Percentiles rank a stretch among this genome's conserved stretches.
Evolutionary conservation across 2,888 invertebrate genomes (phyloP).

Genomic region (Rambutsinella grinnellia): DNA sequence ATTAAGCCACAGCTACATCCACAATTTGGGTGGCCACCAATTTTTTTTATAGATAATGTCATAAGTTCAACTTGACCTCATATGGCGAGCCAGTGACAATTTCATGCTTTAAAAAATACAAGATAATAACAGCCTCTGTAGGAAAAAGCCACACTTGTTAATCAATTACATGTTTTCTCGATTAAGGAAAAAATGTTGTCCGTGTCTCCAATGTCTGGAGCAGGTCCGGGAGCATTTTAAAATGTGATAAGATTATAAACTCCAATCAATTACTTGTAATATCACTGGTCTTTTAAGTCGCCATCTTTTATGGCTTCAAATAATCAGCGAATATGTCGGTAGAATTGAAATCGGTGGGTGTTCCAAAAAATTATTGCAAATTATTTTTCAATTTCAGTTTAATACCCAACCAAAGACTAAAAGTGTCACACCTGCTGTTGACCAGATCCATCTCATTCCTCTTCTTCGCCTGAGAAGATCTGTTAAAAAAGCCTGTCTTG

Average conservation of each 20-base stretch:
- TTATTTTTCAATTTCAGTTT: background rate
- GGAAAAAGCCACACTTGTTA: background rate
- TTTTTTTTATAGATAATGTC: too few relatives aligned
- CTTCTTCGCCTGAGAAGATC: constrained; percentile 14
- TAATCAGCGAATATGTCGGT: background rate
- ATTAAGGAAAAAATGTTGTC: constrained; percentile 34
- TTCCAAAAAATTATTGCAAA: too few relatives aligned
- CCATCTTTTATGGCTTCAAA: background rate
- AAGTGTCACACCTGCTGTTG: background rate
- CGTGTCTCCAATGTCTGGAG: constrained; percentile 4
- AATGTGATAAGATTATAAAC: background rate
- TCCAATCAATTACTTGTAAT: too few relatives aligned
- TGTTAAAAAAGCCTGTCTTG: background rate
- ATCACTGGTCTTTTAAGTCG: too few relatives aligned
- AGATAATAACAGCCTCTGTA: background rate
- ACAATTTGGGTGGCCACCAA: constrained; percentile 2
- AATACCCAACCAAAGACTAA: background rate
- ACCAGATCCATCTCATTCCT: constrained; percentile 28
- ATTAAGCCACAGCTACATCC: constrained; percentile 1
- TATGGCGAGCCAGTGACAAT: background rate
- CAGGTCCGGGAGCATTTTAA: background rate
- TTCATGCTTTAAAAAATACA: background rate
- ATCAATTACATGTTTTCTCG: constrained; percentile 27
- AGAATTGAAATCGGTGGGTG: too few relatives aligned
- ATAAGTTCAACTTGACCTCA: too few relatives aligned